Base-by-base conservation (phyloP, 2,888 invertebrate genomes). In the Alloplasta piceator region DNA sequence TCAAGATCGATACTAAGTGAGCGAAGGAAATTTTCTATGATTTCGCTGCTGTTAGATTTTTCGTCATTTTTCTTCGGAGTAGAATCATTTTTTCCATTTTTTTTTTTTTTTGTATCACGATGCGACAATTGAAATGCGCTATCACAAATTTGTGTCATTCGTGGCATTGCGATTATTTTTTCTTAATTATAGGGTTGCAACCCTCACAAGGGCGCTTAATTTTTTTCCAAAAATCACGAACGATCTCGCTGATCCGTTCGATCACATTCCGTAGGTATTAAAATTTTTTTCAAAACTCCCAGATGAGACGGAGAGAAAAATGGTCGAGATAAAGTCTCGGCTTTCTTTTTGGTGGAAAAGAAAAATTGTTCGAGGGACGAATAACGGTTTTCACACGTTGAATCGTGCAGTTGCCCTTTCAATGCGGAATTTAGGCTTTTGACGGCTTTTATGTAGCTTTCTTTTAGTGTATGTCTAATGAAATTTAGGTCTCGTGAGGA, bases 401-500 rank as follows among this genome's bases (percentile, higher is more conserved):
- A 72, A 75, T 67, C 50, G 56, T 58, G 55, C 78, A 71, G 71
- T 78, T 67, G 71, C 26, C 74, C 70, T 46, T 63, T 74, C 66
- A 75, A 67, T 71, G 56, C 68, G 36, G 39, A 70, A 81, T 72
- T 52, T 26, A 26, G 66, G 83, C 86, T 85, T 86, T 78, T 26
- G 1, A 26, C 3, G 26, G 87, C 86, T 88, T 86, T 78, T 79
- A 82, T 75, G 77, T 86, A 77, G 85, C 85, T 84, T 84, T 85
- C 26, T 86, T 83, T 85, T 86, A 84, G 82, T 86, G 82, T 86
- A 85, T 86, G 81, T 91, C 71, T 88, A 88, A 88, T 90, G 89
- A 83, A 84, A 85, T 91, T 88, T 87, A 92, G 91, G 91, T 91
- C 87, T 85, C 78, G 86, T 87, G 87, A 90, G 83, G 86, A 82